A percentile compares a stretch with the other conserved stretches of the same genome.
Conservation (phyloP, 2,113 vertebrate genomes). For the Thymallus thymallus region DNA sequence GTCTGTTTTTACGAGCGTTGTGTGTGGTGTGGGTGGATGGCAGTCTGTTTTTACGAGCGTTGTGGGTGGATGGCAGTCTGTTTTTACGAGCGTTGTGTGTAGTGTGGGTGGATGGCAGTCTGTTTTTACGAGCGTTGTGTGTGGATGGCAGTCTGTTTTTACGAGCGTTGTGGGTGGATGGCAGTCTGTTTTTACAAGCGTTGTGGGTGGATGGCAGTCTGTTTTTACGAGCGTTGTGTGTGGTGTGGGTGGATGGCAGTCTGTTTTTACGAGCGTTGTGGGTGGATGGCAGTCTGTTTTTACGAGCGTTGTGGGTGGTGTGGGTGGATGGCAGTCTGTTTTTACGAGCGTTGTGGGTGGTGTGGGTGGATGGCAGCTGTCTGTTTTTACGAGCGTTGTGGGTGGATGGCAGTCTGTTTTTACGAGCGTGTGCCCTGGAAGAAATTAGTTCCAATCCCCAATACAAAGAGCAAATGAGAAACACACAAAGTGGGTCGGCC, state of each 20-base stretch:
- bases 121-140: constrained; percentile 17
- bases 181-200: constrained; percentile 49
- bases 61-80: too few species aligned
- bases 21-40: constrained; percentile 30
- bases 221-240: too few species aligned
- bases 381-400: too few species aligned
- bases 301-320: not conserved
- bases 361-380: too few species aligned
- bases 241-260: constrained; percentile 46
- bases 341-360: too few species aligned
- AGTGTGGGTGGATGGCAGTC: constrained; percentile 47
- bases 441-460: constrained; percentile 51
- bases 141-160: too few species aligned
- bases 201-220: not conserved
- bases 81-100: too few species aligned
- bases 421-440: constrained; percentile 48
- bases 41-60: constrained; percentile 48
- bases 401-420: constrained; percentile 40
- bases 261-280: constrained; percentile 25
- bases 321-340: constrained; percentile 51
- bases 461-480: constrained; percentile 44
- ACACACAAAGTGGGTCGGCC: constrained; percentile 30
- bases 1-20: too few species aligned
- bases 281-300: too few species aligned
- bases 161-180: constrained; percentile 1